Evolutionary conservation across 2,888 invertebrate species (phyloP), one percentile per base, ranked within the genome.

Genomic region (Platypus cylindrus): DNA sequence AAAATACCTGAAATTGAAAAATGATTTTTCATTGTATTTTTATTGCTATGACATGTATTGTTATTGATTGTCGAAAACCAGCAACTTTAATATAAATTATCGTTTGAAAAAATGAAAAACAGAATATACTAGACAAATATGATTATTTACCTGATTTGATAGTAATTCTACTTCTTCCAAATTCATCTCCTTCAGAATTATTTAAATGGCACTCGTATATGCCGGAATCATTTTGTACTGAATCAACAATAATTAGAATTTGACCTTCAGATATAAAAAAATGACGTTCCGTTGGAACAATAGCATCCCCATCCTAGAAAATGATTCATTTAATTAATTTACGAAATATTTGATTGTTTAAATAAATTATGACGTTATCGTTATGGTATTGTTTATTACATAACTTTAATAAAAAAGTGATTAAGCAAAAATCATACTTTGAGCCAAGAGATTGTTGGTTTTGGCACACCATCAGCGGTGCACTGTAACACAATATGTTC

Each of bases 131-230:
- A 30, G 13, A 30, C 12, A 13, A n/a, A 3, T 8, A 9, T 26
- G 3, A 26, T 3, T 14, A 52, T 48, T 54, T 59, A 65, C 68
- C 63, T 46, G 81, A 75, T 48, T 79, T 67, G 13, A 87, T 79
- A 31, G 73, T 70, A 32, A 90, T 67, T 38, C 73, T 70, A 25
- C 81, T 77, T 49, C 72, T 70, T 36, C 81, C 85, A 40, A 73
- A 70, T 47, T 78, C 77, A 36, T 74, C 76, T 5, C 89, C 90
- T 24, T 87, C 65, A 25, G 78, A 74, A 65, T 94, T 94, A 26
- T 80, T 79, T 59, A 94, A 80, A 59, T 83, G 79, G 65, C 94
- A 95, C 50, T 86, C 82, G 63, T 93, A 94, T 39, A 70, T 70
- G 0, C 93, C 94, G 17, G 80, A 79, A 65, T 94, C 93, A 44